Base-by-base conservation (phyloP, 2,888 invertebrate genomes). In the Drosophila kokeensis region DNA sequence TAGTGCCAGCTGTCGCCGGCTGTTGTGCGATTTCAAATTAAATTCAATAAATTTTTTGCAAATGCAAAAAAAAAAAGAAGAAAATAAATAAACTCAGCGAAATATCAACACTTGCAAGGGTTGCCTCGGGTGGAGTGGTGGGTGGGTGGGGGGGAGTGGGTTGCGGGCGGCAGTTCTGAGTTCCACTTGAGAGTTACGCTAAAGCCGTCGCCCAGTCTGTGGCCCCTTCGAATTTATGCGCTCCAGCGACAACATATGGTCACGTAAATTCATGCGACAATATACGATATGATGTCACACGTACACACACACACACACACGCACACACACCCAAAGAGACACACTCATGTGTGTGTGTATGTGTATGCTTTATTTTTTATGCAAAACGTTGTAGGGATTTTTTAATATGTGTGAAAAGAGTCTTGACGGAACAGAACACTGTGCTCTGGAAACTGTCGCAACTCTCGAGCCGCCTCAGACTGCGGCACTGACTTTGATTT, bases 181-280 rank as follows among this genome's bases (percentile, higher is more conserved):
- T 55, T 70, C 52, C 82, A 80, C 85, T 85, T 89, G 82, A 83
- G 72, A 74, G 70, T 75, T 73, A 76, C 74, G 58, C 74, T 54
- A 66, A 79, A 71, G 72, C 76, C 61, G 72, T 73, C 69, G 70
- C 73, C 79, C 87, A 80, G 87, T 76, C 87, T 84, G 89, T 64
- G 87, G 69, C 79, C 90, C 79, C 88, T 83, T 86, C 74, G 68
- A 88, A 87, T 87, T 90, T 88, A 87, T 87, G 89, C 71, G 82
- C 78, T 86, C 81, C 83, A 82, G 79, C 90, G 90, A 90, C 87
- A 90, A 90, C 87, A 87, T 90, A 87, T 87, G 87, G 90, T 87
- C 87, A 89, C 89, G 90, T 90, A 87, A 87, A 87, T 87, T 87
- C 90, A 89, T 82, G 89, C 87, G 87, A 87, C 90, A 87, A 89